These are phyloP conservation scores for Nymphalis urticae DNA, from an alignment of 2,888 invertebrate species.

Conservation along the genomic window DNA sequence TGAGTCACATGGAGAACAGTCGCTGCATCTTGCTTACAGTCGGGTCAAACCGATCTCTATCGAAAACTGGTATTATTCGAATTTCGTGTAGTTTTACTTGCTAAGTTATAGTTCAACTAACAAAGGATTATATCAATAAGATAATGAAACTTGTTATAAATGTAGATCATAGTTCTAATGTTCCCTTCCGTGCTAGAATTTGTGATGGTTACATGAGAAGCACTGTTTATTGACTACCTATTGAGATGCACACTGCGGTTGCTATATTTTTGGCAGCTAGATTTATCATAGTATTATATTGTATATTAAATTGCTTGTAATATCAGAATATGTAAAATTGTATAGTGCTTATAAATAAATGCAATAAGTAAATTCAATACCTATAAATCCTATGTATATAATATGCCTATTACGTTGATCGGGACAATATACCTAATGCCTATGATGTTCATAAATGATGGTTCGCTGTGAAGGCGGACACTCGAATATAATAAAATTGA, in stretches of 20 bases:
- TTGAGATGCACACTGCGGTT: constrained; percentile 40
- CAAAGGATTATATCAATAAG: constrained; percentile 21
- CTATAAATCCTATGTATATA: constrained; percentile 69
- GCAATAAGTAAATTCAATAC: constrained; percentile 53
- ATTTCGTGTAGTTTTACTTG: constrained; percentile 28
- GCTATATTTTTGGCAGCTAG: constrained; percentile 45
- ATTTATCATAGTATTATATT: constrained; percentile 47
- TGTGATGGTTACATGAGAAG: constrained; percentile 24
- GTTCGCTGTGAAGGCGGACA: constrained; percentile 73
- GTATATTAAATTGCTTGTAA: constrained; percentile 60
- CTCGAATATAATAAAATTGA: constrained; percentile 70
- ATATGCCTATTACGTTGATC: constrained; percentile 68
- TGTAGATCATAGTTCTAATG: constrained; percentile 15
- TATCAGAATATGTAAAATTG: constrained; percentile 70
- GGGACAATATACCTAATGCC: constrained; percentile 72
- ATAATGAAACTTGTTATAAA: constrained; percentile 26
- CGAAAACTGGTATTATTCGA: constrained; percentile 26
- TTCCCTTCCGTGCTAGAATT: constrained; percentile 30
- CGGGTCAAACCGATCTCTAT: constrained; percentile 14
- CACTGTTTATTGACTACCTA: constrained; percentile 27
- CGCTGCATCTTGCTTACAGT: constrained; percentile 4
- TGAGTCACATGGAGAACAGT: neutral
- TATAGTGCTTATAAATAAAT: constrained; percentile 76
- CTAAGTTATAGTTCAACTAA: constrained; percentile 16
- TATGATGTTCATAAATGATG: constrained; percentile 75